Base-by-base conservation (phyloP, 2,888 invertebrate genomes). In the Microchrysa polita region DNA sequence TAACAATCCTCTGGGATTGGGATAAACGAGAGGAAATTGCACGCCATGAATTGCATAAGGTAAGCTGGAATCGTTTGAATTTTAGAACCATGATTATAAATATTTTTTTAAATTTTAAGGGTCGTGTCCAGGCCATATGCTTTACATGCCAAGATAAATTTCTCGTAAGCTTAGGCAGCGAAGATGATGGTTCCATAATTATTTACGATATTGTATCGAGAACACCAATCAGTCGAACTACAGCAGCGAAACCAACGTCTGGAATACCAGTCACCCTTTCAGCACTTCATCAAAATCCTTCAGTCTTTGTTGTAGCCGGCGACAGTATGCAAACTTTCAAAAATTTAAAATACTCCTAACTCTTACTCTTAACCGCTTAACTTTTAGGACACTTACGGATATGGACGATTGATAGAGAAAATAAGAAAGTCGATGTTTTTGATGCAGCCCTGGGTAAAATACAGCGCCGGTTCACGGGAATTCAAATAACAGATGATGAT, bases 1-100 rank as follows among this genome's bases (percentile, higher is more conserved):
- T 90, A 74, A 92, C 94, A 0, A 95, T 95, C 77, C 84, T 97
- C 16, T 97, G 97, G 97, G 90, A 95, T 81, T 96, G 92, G 81
- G 87, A 89, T 14, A 88, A 87, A 67, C 88, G 88, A 77, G 84
- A 84, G 42, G 86, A 90, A 75, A 81, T 92, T 42, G 89, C 90
- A 0, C 90, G 90, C 67, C 92, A 96, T 83, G 92, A 93, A 81
- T 85, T 95, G 59, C 97, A 97, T 82, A 95, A 94, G 87, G 96
- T 87, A 67, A n/a, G 48, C n/a, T n/a, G n/a, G n/a, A n/a, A n/a
- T 57, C 9, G n/a, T n/a, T 34, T 34, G 27, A 34, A 34, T 34
- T 34, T 34, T 34, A 34, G 2, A n/a, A 34, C 7, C 7, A 7
- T 34, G 2, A 34, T 34, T 34, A 34, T 34, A 52, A 52, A 52